Conservation (phyloP, 2,797 vertebrate species). For the Manis crassicaudata region DNA sequence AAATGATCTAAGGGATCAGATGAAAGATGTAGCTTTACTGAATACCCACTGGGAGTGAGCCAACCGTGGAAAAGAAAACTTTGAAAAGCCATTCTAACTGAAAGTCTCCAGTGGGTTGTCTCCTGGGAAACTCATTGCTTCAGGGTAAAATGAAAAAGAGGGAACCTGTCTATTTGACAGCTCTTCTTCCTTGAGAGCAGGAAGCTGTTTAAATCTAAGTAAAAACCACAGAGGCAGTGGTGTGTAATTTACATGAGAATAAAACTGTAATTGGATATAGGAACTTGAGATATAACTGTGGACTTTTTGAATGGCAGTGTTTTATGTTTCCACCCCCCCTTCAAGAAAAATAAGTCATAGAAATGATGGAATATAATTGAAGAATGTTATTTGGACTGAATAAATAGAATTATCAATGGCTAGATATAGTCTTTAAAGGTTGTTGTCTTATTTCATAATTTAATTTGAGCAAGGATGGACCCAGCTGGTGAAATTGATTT, state of each 20-base stretch:
- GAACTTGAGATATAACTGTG: neutral
- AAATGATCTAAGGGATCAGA: neutral
- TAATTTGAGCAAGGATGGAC: conserved; percentile 21
- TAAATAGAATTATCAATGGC: neutral
- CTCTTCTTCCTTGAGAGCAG: neutral
- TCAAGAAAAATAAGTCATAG: neutral
- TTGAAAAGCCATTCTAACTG: neutral
- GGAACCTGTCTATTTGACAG: neutral
- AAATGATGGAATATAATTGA: neutral
- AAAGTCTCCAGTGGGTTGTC: neutral
- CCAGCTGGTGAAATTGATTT: neutral
- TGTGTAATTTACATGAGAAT: neutral
- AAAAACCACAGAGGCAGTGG: neutral
- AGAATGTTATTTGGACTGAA: neutral
- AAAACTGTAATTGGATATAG: conserved; percentile 13
- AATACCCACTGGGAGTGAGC: neutral
- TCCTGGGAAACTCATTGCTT: neutral
- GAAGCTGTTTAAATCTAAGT: conserved; percentile 9
- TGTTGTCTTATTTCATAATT: conserved; percentile 25
- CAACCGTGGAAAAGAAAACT: neutral
- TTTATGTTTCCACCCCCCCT: neutral
- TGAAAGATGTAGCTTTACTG: neutral
- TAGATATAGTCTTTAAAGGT: neutral
- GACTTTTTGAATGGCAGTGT: neutral
- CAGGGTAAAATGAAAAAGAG: neutral